Evolutionary conservation across 2,797 vertebrate species (phyloP), one percentile per base, ranked within the genome.

Genomic region (Lutjanus campechanus): DNA sequence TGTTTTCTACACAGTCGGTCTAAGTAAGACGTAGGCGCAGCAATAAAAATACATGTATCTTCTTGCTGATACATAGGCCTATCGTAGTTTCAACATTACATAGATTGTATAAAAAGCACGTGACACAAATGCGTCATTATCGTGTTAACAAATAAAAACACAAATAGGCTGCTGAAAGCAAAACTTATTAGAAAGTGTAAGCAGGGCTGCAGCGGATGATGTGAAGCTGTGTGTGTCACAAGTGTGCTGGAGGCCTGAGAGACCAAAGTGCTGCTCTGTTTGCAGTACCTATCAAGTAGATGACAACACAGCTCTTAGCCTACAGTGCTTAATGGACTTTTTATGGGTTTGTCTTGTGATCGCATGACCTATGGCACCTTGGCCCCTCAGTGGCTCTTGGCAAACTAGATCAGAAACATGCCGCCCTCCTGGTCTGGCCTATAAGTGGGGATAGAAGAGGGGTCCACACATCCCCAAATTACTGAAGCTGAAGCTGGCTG

Each of bases 271-370:
- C 96, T 95, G 95, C 95, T 96, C 96, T 97, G 97, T 98, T 98
- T 97, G 96, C 95, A 96, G 96, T 94, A 97, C 95, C 97, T 96
- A 97, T 96, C 97, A 97, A 96, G 95, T 92, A 96, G 96, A 98
- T 97, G 97, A 97, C 97, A 97, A 97, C 96, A 95, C 96, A 94
- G 95, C 96, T 91, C 96, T 98, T 95, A 97, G 96, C 95, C 96
- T 96, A 93, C 96, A 95, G 93, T 95, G 95, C 97, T 97, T 98
- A 99, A 99, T 99, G 98, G 97, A 98, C 96, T 97, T 98, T 99
- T 99, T 99, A 99, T 98, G 96, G 95, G 95, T 94, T 94, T 92
- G 93, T 93, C 96, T 96, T 95, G 92, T 95, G 95, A 96, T 96
- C 96, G 96, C 94, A 96, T 97, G 97, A 98, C 97, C 97, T 97